Conservation (phyloP, 2,888 invertebrate genomes). For the Anthrax anthrax region DNA sequence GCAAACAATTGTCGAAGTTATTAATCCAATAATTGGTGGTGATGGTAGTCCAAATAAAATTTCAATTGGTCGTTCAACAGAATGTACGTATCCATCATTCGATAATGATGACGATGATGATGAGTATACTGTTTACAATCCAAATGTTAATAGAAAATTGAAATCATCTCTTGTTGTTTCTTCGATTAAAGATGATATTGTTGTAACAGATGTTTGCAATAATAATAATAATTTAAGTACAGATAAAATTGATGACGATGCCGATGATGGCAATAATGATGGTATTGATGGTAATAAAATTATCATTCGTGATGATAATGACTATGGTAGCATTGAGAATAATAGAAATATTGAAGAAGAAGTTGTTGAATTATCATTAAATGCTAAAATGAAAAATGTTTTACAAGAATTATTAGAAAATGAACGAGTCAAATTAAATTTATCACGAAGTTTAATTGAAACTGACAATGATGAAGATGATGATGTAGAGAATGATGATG, state of each 20-base stretch:
- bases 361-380: slow-evolving; percentile 27
- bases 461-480: slow-evolving; percentile 15
- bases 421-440: slow-evolving; percentile 34
- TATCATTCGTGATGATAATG: background rate
- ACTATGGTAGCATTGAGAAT: background rate
- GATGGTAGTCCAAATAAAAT: slow-evolving; percentile 32
- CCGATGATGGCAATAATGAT: background rate
- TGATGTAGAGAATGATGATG: slow-evolving; percentile 14
- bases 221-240: background rate
- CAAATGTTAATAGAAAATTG: background rate
- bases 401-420: slow-evolving; percentile 33
- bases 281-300: background rate
- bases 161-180: no score
- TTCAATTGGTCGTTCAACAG: slow-evolving; percentile 25
- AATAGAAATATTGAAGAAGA: background rate
- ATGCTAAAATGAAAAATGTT: slow-evolving; percentile 37
- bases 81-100: slow-evolving; percentile 23
- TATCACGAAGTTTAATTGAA: slow-evolving; percentile 33
- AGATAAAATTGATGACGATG: background rate
- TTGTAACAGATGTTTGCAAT: no score
- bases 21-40: slow-evolving; percentile 33
- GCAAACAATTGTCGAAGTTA: slow-evolving; percentile 34
- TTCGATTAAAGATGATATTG: no score
- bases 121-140: background rate
- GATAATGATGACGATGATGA: no score